phyloP scores from a whole-genome alignment of 2,888 invertebrate genomes.

The Oscheius sp. region DNA sequence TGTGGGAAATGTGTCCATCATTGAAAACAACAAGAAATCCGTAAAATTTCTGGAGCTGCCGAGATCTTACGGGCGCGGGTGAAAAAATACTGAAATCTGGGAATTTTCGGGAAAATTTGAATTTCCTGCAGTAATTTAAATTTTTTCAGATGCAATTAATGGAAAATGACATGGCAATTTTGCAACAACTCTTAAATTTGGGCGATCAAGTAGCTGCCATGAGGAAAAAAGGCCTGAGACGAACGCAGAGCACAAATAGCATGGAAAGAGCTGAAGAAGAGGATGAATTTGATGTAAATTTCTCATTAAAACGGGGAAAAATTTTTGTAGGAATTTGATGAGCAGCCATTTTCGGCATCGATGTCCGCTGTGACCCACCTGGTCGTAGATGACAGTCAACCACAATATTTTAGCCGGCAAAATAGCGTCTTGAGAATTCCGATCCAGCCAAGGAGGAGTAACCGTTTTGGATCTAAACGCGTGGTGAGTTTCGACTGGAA shows the following conservation, averaged over 20 bases:
- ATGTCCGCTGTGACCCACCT: conserved; percentile 67
- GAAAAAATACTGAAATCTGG: too few relatives aligned
- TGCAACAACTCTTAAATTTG: conserved; percentile 69
- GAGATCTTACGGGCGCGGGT: too few relatives aligned
- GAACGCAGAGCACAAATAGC: conserved; percentile 47
- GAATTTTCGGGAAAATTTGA: too few relatives aligned
- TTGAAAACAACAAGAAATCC: too few relatives aligned
- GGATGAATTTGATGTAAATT: conserved; percentile 49
- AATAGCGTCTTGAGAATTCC: conserved; percentile 72
- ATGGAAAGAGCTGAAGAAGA: conserved; percentile 42
- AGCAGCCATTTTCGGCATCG: conserved; percentile 57
- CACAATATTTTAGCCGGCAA: conserved; percentile 71
- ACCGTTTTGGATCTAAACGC: conserved; percentile 62
- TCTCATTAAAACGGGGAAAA: not conserved
- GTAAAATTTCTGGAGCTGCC: too few relatives aligned
- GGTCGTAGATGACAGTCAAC: conserved; percentile 63
- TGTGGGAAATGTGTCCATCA: too few relatives aligned
- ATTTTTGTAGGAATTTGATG: conserved; percentile 53
- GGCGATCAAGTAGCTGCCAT: conserved; percentile 65
- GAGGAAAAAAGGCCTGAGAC: conserved; percentile 48
- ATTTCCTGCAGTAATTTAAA: not conserved
- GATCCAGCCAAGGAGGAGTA: conserved; percentile 68
- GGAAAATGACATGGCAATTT: conserved; percentile 72
- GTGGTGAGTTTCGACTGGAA: conserved; percentile 35
- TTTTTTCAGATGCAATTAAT: conserved; percentile 69